Evolutionary conservation across 2,113 vertebrate species (phyloP).

Genomic region (Meleagris gallopavo): DNA sequence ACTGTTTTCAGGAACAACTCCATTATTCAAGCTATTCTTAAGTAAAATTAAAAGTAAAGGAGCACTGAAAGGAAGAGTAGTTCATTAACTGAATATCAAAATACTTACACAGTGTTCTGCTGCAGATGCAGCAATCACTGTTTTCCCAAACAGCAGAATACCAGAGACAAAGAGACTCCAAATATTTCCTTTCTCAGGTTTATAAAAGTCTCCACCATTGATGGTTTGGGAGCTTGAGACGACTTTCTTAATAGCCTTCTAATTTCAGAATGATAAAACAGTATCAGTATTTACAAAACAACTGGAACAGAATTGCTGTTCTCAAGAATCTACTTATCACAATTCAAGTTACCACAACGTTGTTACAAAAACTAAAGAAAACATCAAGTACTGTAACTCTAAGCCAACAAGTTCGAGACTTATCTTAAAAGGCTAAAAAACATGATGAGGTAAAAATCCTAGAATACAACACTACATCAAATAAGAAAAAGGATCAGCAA

Average conservation of each 20-base stretch:
- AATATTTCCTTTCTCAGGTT: not conserved
- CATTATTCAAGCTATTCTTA: not conserved
- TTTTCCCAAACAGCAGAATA: not conserved
- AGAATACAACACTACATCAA: not conserved
- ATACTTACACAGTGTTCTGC: not conserved
- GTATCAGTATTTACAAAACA: not conserved
- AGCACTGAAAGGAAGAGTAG: not conserved
- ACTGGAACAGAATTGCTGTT: not conserved
- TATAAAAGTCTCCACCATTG: not conserved
- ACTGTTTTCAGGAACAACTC: not conserved
- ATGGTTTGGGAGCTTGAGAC: not conserved
- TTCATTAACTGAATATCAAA: not conserved
- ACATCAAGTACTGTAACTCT: not conserved
- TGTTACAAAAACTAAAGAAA: not conserved
- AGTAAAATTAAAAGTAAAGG: not conserved
- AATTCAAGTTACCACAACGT: fast-evolving
- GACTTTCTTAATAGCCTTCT: not conserved
- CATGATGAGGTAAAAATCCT: not conserved
- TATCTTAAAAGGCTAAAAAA: not conserved
- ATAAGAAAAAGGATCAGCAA: not conserved
- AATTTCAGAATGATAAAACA: not conserved
- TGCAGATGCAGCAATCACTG: not conserved
- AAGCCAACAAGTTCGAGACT: not conserved
- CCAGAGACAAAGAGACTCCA: not conserved
- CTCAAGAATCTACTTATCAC: not conserved